A percentile compares a stretch with the other conserved stretches of the same genome.
phyloP scores from a whole-genome alignment of 2,888 invertebrate species.

The Salticus scenicus region DNA sequence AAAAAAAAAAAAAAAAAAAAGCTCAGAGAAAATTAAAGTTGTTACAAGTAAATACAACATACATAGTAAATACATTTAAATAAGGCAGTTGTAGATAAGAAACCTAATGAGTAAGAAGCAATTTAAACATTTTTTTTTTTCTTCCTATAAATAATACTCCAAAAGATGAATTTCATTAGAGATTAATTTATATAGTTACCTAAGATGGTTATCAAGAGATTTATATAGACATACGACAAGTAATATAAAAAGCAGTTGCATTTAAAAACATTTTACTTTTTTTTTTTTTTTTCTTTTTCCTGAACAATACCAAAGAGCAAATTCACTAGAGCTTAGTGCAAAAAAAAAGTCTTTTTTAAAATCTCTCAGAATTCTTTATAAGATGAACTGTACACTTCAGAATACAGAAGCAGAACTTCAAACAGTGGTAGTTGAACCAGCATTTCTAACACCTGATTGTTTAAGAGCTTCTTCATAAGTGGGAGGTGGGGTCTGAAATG shows the following conservation, averaged over 20 bases:
- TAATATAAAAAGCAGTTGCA: constrained; percentile 22
- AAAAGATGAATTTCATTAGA: not conserved
- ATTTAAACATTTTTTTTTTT: not conserved
- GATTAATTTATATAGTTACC: not conserved
- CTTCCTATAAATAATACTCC: not conserved
- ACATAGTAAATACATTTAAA: too few species aligned
- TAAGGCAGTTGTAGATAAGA: not conserved
- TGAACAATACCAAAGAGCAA: constrained; percentile 36
- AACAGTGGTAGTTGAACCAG: constrained; percentile 64
- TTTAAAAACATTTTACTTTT: constrained; percentile 39
- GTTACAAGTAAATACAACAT: too few species aligned
- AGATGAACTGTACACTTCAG: constrained; percentile 24
- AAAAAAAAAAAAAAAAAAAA: too few species aligned
- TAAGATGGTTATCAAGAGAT: not conserved
- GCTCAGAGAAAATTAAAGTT: too few species aligned
- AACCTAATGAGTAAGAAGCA: not conserved
- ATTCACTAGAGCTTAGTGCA: constrained; percentile 45
- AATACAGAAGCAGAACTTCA: constrained; percentile 33
- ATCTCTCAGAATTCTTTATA: constrained; percentile 24
- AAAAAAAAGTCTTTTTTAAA: constrained; percentile 26
- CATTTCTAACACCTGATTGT: constrained; percentile 50
- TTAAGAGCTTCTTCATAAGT: constrained; percentile 67
- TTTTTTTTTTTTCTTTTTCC: constrained; percentile 1
- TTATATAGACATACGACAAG: not conserved
- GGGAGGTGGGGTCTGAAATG: constrained; percentile 58